phyloP scores from a whole-genome alignment of 2,113 vertebrate genomes.

The Hippocampus comes region DNA sequence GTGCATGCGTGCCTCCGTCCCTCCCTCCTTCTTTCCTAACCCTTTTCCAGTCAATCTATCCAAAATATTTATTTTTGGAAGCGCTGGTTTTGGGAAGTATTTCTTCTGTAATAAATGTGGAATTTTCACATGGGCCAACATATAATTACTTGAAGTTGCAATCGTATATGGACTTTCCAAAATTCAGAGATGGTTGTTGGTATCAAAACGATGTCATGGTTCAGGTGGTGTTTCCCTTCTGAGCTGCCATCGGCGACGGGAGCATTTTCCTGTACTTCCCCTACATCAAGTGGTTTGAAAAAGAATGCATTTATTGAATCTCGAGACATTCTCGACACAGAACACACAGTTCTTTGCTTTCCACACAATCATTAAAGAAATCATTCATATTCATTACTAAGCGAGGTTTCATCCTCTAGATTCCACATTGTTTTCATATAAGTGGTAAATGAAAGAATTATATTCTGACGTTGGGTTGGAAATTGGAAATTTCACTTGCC shows the following conservation, averaged over 20 bases:
- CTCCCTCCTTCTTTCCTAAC: too few relatives aligned
- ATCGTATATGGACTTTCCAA: neutral
- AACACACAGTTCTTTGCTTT: neutral
- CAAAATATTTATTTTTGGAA: too few relatives aligned
- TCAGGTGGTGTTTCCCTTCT: neutral
- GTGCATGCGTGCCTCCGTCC: too few relatives aligned
- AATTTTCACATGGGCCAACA: neutral
- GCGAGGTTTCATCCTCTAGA: neutral
- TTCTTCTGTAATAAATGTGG: neutral
- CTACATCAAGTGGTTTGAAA: neutral
- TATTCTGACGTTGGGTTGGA: neutral
- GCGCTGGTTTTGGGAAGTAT: neutral
- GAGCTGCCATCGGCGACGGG: neutral
- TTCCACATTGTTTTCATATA: neutral
- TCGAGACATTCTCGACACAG: neutral
- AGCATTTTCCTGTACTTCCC: neutral
- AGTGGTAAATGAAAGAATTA: neutral
- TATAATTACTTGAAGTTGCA: conserved; percentile 7
- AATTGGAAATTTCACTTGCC: neutral
- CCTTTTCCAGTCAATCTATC: too few relatives aligned
- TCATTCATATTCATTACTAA: neutral
- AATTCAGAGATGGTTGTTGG: neutral
- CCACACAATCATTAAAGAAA: neutral
- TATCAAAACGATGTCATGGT: conserved; percentile 42
- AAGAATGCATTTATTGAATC: neutral